phyloP scores from a whole-genome alignment of 2,113 vertebrate species.

The Macroglossus sobrinus region DNA sequence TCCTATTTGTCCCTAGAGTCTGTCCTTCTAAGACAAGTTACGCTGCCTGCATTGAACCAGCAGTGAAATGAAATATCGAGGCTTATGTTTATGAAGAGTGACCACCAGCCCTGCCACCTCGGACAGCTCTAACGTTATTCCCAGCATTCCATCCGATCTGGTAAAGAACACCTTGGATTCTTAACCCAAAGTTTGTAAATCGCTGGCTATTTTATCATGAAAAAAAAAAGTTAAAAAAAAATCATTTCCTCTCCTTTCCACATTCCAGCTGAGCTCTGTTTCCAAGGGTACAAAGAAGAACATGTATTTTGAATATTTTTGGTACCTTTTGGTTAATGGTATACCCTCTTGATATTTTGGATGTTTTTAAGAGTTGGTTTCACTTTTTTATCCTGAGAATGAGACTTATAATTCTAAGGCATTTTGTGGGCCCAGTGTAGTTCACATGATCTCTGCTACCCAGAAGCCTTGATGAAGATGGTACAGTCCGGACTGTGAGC shows the following conservation, averaged over 20 bases:
- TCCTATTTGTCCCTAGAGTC: conserved; percentile 77
- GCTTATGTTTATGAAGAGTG: conserved; percentile 66
- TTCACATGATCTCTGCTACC: conserved; percentile 72
- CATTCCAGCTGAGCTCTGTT: conserved; percentile 66
- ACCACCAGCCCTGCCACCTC: conserved; percentile 12
- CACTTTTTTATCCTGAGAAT: conserved; percentile 75
- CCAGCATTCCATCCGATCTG: conserved; percentile 45
- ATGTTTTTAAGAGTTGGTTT: conserved; percentile 72
- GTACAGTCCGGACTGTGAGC: conserved; percentile 85
- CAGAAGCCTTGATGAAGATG: conserved; percentile 83
- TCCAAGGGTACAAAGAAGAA: conserved; percentile 69
- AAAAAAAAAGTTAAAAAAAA: conserved; percentile 49
- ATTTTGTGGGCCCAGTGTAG: conserved; percentile 71
- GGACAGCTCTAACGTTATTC: conserved; percentile 47
- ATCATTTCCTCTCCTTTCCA: conserved; percentile 73
- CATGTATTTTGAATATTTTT: conserved; percentile 69
- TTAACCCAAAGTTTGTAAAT: conserved; percentile 62
- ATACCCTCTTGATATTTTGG: conserved; percentile 71
- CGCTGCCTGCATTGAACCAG: conserved; percentile 73
- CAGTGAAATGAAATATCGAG: conserved; percentile 67
- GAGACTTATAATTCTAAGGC: conserved; percentile 69
- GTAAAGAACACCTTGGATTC: conserved; percentile 38
- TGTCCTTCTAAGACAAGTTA: conserved; percentile 67
- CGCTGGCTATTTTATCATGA: conserved; percentile 70
- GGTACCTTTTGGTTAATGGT: conserved; percentile 75